phyloP scores from a whole-genome alignment of 2,888 invertebrate species.

The Archips xylosteana region DNA sequence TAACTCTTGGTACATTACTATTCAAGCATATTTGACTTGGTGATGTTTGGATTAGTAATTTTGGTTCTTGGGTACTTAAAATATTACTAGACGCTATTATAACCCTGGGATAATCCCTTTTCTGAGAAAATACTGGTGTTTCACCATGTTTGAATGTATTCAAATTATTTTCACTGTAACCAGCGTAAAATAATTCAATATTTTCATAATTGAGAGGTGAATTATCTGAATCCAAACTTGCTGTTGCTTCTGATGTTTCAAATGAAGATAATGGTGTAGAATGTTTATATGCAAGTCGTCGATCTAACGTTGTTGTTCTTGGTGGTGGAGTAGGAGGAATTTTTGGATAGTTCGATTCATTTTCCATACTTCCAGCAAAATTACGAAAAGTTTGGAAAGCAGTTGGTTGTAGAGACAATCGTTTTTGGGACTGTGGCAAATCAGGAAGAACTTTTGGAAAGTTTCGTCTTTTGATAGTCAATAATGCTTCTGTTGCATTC shows the following conservation, averaged over 20 bases:
- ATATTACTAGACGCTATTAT: conserved; percentile 82
- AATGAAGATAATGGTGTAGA: conserved; percentile 75
- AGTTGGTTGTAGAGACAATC: conserved; percentile 88
- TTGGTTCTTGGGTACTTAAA: conserved; percentile 80
- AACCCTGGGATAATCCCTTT: conserved; percentile 76
- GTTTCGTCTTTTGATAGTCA: conserved; percentile 90
- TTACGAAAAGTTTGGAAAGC: conserved; percentile 73
- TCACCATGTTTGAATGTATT: conserved; percentile 51
- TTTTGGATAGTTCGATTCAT: conserved; percentile 68
- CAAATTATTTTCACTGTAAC: conserved; percentile 57
- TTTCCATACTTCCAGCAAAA: conserved; percentile 62
- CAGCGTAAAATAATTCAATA: conserved; percentile 64
- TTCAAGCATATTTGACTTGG: conserved; percentile 69
- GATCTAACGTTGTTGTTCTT: conserved; percentile 88
- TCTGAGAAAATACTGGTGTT: conserved; percentile 49
- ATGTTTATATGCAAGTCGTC: conserved; percentile 80
- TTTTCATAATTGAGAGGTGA: conserved; percentile 71
- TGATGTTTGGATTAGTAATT: conserved; percentile 87
- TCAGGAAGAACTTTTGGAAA: conserved; percentile 95
- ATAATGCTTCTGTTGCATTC: conserved; percentile 89
- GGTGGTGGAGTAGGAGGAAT: conserved; percentile 91
- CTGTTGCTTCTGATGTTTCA: conserved; percentile 59
- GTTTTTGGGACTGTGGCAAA: conserved; percentile 86
- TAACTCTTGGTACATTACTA: conserved; percentile 79
- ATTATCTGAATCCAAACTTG: conserved; percentile 55